phyloP scores from a whole-genome alignment of 2,113 vertebrate species.

The Oostethus manadensis region DNA sequence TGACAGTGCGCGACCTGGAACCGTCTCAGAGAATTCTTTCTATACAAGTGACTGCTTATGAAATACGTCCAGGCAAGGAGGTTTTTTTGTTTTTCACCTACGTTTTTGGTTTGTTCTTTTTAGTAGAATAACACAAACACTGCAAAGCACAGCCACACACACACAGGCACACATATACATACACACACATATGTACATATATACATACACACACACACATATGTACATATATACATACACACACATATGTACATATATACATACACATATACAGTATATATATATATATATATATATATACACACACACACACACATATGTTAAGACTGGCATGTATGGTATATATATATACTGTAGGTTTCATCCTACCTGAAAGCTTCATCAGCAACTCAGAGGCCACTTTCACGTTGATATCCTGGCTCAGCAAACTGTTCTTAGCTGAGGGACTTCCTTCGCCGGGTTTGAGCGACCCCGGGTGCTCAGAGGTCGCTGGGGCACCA shows the following conservation, averaged over 20 bases:
- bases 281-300: too few species aligned
- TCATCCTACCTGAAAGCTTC: conserved; percentile 88
- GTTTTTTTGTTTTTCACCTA: background rate
- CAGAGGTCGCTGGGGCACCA: conserved; percentile 30
- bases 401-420: conserved; percentile 89
- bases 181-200: too few species aligned
- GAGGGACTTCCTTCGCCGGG: conserved; percentile 75
- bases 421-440: conserved; percentile 76
- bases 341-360: too few species aligned
- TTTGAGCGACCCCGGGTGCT: conserved; percentile 60
- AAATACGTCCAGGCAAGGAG: background rate
- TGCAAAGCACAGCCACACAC: too few species aligned
- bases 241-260: too few species aligned
- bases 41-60: background rate
- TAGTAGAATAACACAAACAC: background rate
- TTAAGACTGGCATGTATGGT: too few species aligned
- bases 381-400: conserved; percentile 97
- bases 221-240: too few species aligned
- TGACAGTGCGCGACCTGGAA: conserved; percentile 4
- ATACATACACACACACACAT: too few species aligned
- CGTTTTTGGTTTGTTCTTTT: background rate
- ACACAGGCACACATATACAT: too few species aligned
- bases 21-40: background rate
- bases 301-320: too few species aligned
- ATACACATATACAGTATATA: too few species aligned